phyloP scores from a whole-genome alignment of 2,888 invertebrate species.

The Linyphia triangularis region DNA sequence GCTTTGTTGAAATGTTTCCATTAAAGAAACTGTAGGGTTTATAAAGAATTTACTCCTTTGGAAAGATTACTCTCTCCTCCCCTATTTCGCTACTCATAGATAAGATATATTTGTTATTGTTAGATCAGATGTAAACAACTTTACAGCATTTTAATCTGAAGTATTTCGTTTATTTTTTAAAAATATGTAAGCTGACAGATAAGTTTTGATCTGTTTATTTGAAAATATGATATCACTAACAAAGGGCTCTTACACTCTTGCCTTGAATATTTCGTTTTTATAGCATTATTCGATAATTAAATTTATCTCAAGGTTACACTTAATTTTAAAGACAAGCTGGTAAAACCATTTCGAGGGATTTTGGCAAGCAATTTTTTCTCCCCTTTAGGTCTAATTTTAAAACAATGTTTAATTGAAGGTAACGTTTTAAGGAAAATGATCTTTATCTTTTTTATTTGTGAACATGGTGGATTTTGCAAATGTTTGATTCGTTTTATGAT shows the following conservation, averaged over 20 bases:
- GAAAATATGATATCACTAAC: neutral
- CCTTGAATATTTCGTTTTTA: neutral
- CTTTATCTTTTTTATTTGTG: no score
- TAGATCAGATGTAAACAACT: conserved; percentile 24
- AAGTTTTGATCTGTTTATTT: conserved; percentile 1
- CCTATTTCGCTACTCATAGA: conserved; percentile 17
- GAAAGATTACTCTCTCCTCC: neutral
- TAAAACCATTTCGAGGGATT: no score
- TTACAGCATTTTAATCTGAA: conserved; percentile 34
- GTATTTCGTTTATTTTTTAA: conserved; percentile 4
- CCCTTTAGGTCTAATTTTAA: no score
- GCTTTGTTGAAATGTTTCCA: conserved; percentile 2
- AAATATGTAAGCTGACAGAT: conserved; percentile 1
- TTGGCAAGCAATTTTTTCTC: no score
- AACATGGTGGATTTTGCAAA: no score
- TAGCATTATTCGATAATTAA: no score
- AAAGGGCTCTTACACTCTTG: neutral
- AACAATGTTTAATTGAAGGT: no score
- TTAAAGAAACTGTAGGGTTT: neutral
- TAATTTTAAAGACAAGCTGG: no score
- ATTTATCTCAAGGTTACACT: no score
- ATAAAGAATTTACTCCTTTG: neutral
- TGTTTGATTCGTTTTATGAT: no score
- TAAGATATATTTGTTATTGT: neutral
- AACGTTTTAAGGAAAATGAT: no score